Percentiles rank a stretch among this genome's conserved stretches.
phyloP scores from a whole-genome alignment of 2,113 vertebrate genomes.

The Epinephelus cyanopodus region DNA sequence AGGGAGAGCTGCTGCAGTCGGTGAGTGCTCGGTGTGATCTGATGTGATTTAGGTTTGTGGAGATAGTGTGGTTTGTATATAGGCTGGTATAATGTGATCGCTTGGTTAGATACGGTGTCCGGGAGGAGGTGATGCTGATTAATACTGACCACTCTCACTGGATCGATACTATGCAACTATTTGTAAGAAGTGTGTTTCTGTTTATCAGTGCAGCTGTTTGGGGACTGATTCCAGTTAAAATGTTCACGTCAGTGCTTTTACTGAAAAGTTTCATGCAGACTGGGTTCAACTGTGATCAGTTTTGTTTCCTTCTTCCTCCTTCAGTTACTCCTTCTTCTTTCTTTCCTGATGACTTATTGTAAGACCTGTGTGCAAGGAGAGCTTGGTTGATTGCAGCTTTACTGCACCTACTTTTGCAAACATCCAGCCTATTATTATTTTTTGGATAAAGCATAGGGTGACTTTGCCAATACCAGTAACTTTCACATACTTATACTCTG shows the following conservation, averaged over 20 bases:
- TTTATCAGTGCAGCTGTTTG: not conserved
- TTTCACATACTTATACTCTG: not conserved
- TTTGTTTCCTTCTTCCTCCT: slow-evolving; percentile 60
- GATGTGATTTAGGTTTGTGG: too few species aligned
- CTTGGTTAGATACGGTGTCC: not conserved
- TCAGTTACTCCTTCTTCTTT: not conserved
- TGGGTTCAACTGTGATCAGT: not conserved
- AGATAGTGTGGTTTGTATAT: slow-evolving; percentile 15
- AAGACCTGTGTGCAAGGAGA: not conserved
- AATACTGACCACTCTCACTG: not conserved
- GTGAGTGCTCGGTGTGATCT: not conserved
- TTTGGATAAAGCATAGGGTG: too few species aligned
- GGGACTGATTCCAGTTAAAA: fast-evolving
- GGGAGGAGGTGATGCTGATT: slow-evolving; percentile 20
- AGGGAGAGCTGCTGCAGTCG: not conserved
- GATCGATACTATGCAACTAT: not conserved
- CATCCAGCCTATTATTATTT: not conserved
- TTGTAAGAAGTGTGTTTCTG: too few species aligned
- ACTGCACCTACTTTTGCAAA: not conserved
- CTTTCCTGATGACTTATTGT: slow-evolving; percentile 15
- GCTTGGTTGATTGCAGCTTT: not conserved
- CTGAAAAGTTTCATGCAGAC: not conserved
- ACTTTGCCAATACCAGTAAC: not conserved
- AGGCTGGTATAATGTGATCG: not conserved
- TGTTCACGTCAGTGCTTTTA: not conserved